Evolutionary conservation across 2,113 vertebrate genomes (phyloP).

Genomic region (Vulpes vulpes): DNA sequence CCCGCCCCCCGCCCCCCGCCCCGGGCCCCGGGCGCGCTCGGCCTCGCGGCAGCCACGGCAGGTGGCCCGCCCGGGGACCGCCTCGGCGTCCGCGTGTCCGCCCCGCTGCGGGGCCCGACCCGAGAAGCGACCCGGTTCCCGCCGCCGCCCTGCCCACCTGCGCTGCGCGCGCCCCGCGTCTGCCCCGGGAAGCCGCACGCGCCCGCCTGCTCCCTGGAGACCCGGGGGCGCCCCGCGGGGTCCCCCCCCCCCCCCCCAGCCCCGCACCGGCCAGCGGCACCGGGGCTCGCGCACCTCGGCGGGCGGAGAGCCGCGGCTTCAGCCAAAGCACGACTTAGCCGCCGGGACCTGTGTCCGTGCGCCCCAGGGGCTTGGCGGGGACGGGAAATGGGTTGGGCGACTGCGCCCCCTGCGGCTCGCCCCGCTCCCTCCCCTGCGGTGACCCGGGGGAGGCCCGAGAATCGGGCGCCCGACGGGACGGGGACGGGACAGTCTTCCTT

Average conservation of each 20-base stretch:
- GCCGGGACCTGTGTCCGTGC: background rate
- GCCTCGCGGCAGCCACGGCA: rapidly evolving
- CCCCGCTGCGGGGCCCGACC: background rate
- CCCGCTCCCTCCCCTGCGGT: background rate
- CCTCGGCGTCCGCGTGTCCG: background rate
- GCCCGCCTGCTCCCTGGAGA: background rate
- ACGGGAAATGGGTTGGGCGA: constrained; percentile 29
- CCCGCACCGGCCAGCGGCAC: too few species aligned
- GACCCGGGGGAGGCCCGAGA: background rate
- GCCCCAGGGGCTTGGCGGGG: background rate
- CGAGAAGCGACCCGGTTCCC: too few species aligned
- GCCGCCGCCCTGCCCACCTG: too few species aligned
- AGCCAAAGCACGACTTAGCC: background rate
- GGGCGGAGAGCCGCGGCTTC: background rate
- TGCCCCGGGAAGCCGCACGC: background rate
- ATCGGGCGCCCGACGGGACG: background rate
- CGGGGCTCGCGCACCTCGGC: too few species aligned
- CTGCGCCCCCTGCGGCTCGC: constrained; percentile 74
- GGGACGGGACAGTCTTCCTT: too few species aligned
- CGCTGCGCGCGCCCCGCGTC: too few species aligned
- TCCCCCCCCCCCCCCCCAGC: background rate
- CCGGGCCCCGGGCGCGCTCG: background rate
- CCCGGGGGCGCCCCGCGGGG: background rate
- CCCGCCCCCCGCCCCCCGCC: background rate
- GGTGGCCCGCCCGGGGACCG: background rate